These are phyloP conservation scores for Caenorhabditis panamensis DNA, from an alignment of 2,888 invertebrate species.

Conservation along the genomic window DNA sequence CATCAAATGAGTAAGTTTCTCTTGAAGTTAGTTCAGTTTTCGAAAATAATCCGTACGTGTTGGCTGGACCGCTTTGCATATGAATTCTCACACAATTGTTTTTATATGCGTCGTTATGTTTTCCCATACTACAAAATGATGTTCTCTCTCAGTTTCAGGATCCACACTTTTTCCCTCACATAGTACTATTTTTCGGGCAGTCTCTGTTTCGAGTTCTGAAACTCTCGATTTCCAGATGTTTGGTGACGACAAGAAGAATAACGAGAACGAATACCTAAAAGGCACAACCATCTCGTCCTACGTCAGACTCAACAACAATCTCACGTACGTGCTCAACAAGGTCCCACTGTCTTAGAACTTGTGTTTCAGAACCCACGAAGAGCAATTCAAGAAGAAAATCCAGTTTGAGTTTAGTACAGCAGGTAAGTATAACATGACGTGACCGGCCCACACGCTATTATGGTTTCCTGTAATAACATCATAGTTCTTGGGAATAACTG, in stretches of 20 bases:
- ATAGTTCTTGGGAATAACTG: neutral
- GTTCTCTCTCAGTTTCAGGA: slow-evolving; percentile 26
- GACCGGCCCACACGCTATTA: neutral
- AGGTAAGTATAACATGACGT: slow-evolving; percentile 46
- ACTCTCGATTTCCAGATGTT: slow-evolving; percentile 69
- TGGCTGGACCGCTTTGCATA: slow-evolving; percentile 45
- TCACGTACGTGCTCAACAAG: slow-evolving; percentile 62
- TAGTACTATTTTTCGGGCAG: slow-evolving; percentile 32
- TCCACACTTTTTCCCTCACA: slow-evolving; percentile 16
- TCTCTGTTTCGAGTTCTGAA: slow-evolving; percentile 9
- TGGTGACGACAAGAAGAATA: slow-evolving; percentile 71
- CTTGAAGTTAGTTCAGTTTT: neutral
- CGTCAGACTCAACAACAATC: slow-evolving; percentile 76
- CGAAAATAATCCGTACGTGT: neutral
- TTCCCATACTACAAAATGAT: slow-evolving; percentile 35
- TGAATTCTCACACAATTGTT: slow-evolving; percentile 30
- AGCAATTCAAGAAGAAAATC: slow-evolving; percentile 75
- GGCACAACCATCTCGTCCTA: slow-evolving; percentile 77
- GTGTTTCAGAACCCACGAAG: slow-evolving; percentile 75
- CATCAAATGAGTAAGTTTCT: slow-evolving; percentile 1
- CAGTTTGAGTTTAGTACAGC: slow-evolving; percentile 72
- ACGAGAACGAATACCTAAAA: slow-evolving; percentile 74
- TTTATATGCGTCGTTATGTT: slow-evolving; percentile 35
- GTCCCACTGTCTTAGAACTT: neutral
- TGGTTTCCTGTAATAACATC: neutral